These are phyloP conservation scores for Pachycephus smyrnensis DNA, from an alignment of 2,888 invertebrate genomes.

Conservation along the genomic window DNA sequence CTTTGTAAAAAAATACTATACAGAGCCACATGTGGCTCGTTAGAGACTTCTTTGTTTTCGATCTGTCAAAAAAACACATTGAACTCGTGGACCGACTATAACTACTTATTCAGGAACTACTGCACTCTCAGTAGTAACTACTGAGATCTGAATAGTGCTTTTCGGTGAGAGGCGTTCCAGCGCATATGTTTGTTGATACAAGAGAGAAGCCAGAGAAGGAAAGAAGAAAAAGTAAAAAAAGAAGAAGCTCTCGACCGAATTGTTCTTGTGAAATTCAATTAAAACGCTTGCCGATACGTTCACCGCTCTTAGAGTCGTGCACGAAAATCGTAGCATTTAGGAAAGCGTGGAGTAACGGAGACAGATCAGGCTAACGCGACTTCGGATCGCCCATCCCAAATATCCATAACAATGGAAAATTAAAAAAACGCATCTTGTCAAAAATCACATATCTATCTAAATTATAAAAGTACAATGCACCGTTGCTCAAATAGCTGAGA, in stretches of 20 bases:
- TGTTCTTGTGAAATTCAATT: slow-evolving; percentile 38
- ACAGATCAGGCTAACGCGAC: background rate
- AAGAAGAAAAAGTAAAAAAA: background rate
- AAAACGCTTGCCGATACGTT: slow-evolving; percentile 13
- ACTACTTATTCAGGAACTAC: too few species aligned
- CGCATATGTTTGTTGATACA: slow-evolving; percentile 23
- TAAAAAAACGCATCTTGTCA: background rate
- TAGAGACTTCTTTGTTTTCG: too few species aligned
- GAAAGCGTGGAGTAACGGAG: background rate
- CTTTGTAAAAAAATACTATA: too few species aligned
- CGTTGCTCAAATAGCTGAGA: background rate
- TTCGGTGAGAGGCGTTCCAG: too few species aligned
- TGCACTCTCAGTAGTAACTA: too few species aligned
- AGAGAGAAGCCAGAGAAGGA: background rate
- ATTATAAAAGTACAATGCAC: background rate
- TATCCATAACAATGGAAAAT: background rate
- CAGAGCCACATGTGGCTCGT: too few species aligned
- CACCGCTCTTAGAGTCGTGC: background rate
- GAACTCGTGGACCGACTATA: too few species aligned
- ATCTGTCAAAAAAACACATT: too few species aligned
- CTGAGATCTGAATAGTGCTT: too few species aligned
- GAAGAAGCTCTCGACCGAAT: slow-evolving; percentile 20
- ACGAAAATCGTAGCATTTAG: background rate
- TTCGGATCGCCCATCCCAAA: too few species aligned
- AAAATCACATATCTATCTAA: background rate